Evolutionary conservation across 1,140 invertebrate genomes (phyloP).

Genomic region (Melitaea cinxia): DNA sequence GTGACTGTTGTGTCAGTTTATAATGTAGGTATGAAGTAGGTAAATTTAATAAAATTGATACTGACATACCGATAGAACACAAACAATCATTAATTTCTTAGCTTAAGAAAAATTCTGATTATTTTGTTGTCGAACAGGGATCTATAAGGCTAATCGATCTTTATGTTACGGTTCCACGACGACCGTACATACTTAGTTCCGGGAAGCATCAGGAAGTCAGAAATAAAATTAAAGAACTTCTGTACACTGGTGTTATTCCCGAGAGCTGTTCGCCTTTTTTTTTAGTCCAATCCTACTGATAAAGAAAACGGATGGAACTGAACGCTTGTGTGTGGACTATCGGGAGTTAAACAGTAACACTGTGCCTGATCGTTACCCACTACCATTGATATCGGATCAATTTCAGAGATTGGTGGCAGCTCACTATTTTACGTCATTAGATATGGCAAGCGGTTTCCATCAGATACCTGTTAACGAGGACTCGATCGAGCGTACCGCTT

Average conservation of each 20-base stretch:
- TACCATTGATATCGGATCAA: constrained; percentile 4
- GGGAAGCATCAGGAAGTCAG: no score
- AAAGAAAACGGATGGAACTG: constrained; percentile 3
- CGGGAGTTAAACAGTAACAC: constrained; percentile 8
- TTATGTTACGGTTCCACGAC: no score
- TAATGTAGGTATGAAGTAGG: no score
- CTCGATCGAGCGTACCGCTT: not conserved
- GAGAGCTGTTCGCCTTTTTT: not conserved
- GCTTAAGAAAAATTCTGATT: no score
- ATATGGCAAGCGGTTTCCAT: not conserved
- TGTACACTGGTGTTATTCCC: not conserved
- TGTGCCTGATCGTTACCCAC: not conserved
- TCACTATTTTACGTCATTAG: not conserved
- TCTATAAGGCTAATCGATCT: no score
- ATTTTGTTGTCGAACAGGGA: no score
- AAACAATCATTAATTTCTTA: no score
- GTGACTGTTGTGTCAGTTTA: no score
- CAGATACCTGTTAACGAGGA: not conserved
- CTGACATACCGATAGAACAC: no score
- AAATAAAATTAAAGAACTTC: no score
- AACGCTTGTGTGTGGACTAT: constrained; percentile 8
- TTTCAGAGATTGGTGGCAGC: not conserved
- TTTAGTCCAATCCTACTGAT: constrained; percentile 10
- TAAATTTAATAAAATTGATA: no score
- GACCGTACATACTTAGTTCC: no score